These are phyloP conservation scores for Darevskia mixta DNA, from an alignment of 2,797 vertebrate species.

Conservation along the genomic window DNA sequence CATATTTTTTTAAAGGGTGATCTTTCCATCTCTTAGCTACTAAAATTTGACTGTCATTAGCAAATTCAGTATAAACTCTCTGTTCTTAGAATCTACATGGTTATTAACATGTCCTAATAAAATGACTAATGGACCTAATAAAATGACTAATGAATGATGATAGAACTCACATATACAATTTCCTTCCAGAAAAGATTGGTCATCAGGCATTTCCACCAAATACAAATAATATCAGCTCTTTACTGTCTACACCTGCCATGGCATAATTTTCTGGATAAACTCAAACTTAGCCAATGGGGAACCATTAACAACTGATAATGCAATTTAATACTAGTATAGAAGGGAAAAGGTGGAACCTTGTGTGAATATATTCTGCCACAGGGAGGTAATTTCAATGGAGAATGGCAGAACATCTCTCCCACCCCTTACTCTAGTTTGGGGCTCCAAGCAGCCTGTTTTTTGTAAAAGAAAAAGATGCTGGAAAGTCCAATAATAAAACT, in stretches of 20 bases:
- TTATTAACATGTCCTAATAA: background rate
- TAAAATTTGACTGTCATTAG: background rate
- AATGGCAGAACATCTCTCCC: background rate
- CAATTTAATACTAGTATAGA: background rate
- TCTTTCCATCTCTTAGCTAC: background rate
- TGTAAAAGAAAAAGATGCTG: background rate
- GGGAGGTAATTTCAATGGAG: background rate
- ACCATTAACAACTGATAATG: background rate
- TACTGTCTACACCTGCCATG: background rate
- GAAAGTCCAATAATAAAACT: background rate
- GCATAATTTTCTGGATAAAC: background rate
- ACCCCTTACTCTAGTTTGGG: background rate
- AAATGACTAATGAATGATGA: conserved; percentile 4
- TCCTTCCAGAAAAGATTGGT: background rate
- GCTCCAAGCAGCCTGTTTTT: background rate
- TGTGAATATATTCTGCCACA: background rate
- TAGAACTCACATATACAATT: background rate
- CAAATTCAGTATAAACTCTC: background rate
- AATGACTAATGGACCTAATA: conserved; percentile 10
- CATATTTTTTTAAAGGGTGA: background rate
- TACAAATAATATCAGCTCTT: background rate
- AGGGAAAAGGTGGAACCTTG: background rate
- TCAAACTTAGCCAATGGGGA: background rate
- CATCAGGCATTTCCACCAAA: background rate
- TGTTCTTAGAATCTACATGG: background rate